A percentile compares a stretch with the other conserved stretches of the same genome.
Evolutionary conservation across 2,888 invertebrate species (phyloP).

Genomic region (Plutella xylostella): DNA sequence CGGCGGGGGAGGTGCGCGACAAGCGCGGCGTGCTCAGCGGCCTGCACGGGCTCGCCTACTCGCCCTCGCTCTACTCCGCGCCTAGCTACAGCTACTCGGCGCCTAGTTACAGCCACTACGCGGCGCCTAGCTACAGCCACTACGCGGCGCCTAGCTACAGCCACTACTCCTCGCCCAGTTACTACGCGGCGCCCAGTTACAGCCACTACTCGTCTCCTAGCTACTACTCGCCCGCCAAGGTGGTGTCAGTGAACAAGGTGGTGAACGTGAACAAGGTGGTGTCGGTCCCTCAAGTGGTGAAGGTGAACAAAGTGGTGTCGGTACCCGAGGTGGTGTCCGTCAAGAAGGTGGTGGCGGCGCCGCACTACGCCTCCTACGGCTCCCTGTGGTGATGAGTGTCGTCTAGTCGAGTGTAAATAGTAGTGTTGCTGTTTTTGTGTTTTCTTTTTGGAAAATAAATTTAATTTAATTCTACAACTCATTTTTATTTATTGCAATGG

Average conservation of each 20-base stretch:
- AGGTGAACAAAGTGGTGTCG: constrained; percentile 28
- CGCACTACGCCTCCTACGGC: constrained; percentile 23
- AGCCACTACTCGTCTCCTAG: no score
- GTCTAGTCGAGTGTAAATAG: no score
- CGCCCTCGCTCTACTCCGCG: constrained; percentile 17
- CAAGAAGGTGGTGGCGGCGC: constrained; percentile 33
- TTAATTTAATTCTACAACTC: no score
- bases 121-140: constrained; percentile 13
- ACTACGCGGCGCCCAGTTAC: no score
- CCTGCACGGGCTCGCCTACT: constrained; percentile 13
- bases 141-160: constrained; percentile 12
- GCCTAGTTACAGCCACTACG: not conserved
- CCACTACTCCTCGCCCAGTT: no score
- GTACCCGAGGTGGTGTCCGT: constrained; percentile 37
- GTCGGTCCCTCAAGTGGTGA: constrained; percentile 32
- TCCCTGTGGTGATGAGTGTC: constrained; percentile 49
- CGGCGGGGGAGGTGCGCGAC: constrained; percentile 26
- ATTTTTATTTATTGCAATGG: no score
- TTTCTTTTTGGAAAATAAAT: no score
- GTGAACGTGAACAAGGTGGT: constrained; percentile 37
- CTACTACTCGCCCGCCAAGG: constrained; percentile 15
- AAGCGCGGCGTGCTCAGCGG: constrained; percentile 32
- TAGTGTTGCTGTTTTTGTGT: no score
- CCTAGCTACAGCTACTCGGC: constrained; percentile 2
- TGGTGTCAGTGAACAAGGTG: constrained; percentile 31